phyloP scores from a whole-genome alignment of 2,888 invertebrate genomes.

The Loripinus fragilis region DNA sequence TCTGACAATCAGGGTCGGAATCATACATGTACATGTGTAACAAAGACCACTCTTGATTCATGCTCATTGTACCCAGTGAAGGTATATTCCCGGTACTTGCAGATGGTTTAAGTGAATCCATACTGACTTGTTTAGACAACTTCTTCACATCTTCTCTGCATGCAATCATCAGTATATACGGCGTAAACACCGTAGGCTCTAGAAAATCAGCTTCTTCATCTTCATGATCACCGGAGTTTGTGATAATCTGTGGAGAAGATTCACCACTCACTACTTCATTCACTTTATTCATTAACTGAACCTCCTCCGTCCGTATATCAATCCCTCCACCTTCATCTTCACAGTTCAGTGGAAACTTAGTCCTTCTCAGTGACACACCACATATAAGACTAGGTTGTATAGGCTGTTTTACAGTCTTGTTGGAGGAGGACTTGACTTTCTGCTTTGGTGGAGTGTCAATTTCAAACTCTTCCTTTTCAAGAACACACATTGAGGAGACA shows the following conservation, averaged over 20 bases:
- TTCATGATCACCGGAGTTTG: conserved; percentile 76
- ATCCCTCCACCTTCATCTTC: conserved; percentile 44
- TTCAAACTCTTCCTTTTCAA: conserved; percentile 64
- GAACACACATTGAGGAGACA: conserved; percentile 76
- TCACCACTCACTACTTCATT: conserved; percentile 87
- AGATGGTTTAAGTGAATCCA: conserved; percentile 56
- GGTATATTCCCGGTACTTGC: conserved; percentile 58
- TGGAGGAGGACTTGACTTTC: conserved; percentile 34
- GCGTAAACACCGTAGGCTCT: conserved; percentile 64
- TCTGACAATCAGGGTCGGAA: conserved; percentile 77
- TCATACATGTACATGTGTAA: conserved; percentile 65
- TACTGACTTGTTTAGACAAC: conserved; percentile 58
- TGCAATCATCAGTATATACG: conserved; percentile 71
- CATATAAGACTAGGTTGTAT: conserved; percentile 80
- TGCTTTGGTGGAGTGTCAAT: conserved; percentile 11
- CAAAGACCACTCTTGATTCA: conserved; percentile 62
- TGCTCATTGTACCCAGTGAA: conserved; percentile 54
- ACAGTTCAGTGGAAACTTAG: conserved; percentile 61
- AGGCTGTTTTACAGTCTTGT: conserved; percentile 39
- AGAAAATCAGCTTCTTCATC: conserved; percentile 38
- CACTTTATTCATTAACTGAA: conserved; percentile 91
- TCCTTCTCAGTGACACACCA: conserved; percentile 81
- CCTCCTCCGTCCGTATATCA: conserved; percentile 78
- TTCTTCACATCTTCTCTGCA: conserved; percentile 59
- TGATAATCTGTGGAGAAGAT: conserved; percentile 84